Evolutionary conservation across 2,113 vertebrate genomes (phyloP), one percentile per base, ranked within the genome.

Genomic region (Perccottus glenii): DNA sequence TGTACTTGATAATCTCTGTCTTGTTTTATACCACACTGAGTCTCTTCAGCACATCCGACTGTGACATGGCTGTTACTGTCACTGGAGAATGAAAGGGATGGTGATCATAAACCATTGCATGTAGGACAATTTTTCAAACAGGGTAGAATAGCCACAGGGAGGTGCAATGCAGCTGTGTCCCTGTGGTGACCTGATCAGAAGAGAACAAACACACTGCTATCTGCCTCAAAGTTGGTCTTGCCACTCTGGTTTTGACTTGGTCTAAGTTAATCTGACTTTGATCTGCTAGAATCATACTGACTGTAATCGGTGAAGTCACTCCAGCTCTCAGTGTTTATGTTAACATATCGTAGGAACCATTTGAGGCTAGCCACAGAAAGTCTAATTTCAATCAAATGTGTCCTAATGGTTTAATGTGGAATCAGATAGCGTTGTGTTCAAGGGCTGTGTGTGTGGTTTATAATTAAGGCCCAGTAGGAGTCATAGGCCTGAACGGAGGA

Each of bases 391-490:
- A 70, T 83, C 68, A 75, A 70, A 67, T 60, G 44, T 71, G 73
- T 73, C 69, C 67, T 77, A 76, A 71, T 70, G 62, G 63, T 71
- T 78, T 83, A 73, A 85, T 76, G 64, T 76, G n/a, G 16, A 65
- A 84, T 88, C 72, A 70, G 78, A 88, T 80, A 77, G 45, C 49
- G 69, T 32, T 67, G 71, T 7, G 15, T 70, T 69, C 65, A 65
- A 72, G 59, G 67, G 44, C 75, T 5, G 35, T 15, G 36, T 15
- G 36, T 62, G 64, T 36, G 53, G 58, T 60, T 14, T 78, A 52
- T 82, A 85, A 87, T 89, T 85, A 77, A 57, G 77, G 43, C 78
- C 71, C 84, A 64, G 70, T 77, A 77, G 73, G 78, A 77, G 62
- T n/a, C 11, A 58, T 68, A 65, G 57, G 65, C 60, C 72, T 32